These are phyloP conservation scores for Rotaria sp. DNA, from an alignment of 2,888 invertebrate genomes.

Conservation along the genomic window DNA sequence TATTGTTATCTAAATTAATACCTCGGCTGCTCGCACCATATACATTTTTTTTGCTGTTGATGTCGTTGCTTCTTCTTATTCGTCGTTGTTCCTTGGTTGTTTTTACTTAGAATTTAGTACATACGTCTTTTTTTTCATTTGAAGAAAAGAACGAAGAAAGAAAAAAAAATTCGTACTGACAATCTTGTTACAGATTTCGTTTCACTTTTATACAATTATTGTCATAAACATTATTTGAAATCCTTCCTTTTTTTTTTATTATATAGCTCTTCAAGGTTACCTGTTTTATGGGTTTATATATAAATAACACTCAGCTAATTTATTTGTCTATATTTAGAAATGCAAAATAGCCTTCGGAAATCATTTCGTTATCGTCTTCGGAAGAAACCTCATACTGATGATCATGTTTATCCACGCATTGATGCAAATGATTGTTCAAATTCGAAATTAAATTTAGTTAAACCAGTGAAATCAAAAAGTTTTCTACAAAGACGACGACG, in stretches of 20 bases:
- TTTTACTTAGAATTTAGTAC: background rate
- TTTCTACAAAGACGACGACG: background rate
- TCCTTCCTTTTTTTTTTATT: background rate
- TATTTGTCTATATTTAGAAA: background rate
- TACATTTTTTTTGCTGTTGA: background rate
- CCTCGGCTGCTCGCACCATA: background rate
- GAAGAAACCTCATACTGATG: background rate
- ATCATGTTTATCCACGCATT: background rate
- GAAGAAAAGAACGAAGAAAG: background rate
- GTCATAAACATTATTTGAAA: background rate
- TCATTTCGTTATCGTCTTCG: background rate
- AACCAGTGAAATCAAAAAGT: background rate
- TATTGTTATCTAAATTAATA: slow-evolving; percentile 17
- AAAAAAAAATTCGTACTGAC: background rate
- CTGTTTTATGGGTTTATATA: background rate
- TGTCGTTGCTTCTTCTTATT: background rate
- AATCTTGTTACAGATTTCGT: background rate
- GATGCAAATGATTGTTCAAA: background rate
- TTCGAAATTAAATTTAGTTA: background rate
- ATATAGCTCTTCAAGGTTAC: background rate
- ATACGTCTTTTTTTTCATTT: background rate
- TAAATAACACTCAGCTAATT: too few relatives aligned
- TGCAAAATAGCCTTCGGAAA: background rate
- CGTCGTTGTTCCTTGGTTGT: background rate
- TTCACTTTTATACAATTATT: background rate